These are phyloP conservation scores for Papilio polytes DNA, from an alignment of 1,140 invertebrate species.

Conservation along the genomic window DNA sequence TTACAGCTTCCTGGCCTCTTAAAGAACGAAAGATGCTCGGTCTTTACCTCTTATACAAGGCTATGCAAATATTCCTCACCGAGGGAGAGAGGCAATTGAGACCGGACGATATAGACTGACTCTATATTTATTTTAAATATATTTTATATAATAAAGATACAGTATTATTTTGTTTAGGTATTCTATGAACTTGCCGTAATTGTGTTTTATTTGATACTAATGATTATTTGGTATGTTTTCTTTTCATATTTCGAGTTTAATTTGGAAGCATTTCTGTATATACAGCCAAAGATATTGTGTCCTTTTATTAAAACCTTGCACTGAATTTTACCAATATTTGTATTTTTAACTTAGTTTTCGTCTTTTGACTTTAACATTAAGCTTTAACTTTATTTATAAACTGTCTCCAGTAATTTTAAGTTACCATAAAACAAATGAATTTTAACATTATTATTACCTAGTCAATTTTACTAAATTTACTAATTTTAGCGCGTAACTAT, in stretches of 20 bases:
- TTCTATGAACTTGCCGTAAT: conserved; percentile 33
- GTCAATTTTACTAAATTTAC: conserved; percentile 47
- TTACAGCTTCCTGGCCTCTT: conserved; percentile 88
- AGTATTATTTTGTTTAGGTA: background rate
- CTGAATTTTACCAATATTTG: conserved; percentile 13
- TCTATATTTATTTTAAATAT: conserved; percentile 41
- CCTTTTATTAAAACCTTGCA: conserved; percentile 11
- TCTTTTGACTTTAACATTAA: conserved; percentile 38
- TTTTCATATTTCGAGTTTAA: background rate
- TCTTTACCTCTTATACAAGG: conserved; percentile 92
- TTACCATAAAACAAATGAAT: conserved; percentile 46
- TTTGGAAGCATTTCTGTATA: conserved; percentile 26
- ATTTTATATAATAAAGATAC: conserved; percentile 28
- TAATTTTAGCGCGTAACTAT: conserved; percentile 36
- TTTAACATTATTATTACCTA: conserved; percentile 46
- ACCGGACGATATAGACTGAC: conserved; percentile 86
- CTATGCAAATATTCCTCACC: conserved; percentile 92
- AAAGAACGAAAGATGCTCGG: conserved; percentile 90
- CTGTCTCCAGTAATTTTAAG: conserved; percentile 36
- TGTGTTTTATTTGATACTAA: conserved; percentile 32
- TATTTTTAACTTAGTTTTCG: conserved; percentile 30
- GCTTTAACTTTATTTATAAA: conserved; percentile 47
- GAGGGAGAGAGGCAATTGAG: conserved; percentile 93
- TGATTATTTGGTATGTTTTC: conserved; percentile 6
- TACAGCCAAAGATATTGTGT: conserved; percentile 42